phyloP scores from a whole-genome alignment of 37 sponge, comb jelly and placozoan genomes.

The Agelas oroides region DNA sequence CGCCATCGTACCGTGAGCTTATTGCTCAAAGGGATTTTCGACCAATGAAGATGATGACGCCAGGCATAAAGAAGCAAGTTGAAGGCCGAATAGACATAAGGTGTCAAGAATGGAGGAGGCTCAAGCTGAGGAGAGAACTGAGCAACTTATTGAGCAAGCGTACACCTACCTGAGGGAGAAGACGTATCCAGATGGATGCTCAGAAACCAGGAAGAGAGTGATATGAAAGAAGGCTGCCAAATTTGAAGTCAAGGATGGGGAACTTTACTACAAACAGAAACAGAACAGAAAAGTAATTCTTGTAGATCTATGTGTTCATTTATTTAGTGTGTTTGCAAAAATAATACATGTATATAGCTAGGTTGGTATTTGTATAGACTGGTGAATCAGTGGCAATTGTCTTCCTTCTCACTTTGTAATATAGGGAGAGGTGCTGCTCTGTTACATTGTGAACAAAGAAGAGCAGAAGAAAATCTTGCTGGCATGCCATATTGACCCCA shows the following conservation, averaged over 20 bases:
- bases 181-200: constrained; percentile 2
- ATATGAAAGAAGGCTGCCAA: not conserved
- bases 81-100: too few relatives aligned
- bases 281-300: not conserved
- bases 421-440: constrained; percentile 22
- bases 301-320: too few relatives aligned
- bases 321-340: too few relatives aligned
- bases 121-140: not conserved
- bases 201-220: not conserved
- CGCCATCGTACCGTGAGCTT: too few relatives aligned
- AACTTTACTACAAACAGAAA: not conserved
- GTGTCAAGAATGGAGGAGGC: too few relatives aligned
- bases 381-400: too few relatives aligned
- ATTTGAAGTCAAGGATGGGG: not conserved
- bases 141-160: not conserved
- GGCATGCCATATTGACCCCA: constrained; percentile 62
- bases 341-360: too few relatives aligned
- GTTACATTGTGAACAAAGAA: constrained; percentile 19
- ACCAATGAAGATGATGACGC: too few relatives aligned
- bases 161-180: not conserved
- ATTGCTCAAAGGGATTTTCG: too few relatives aligned
- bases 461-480: constrained; percentile 40
- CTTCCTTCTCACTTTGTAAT: too few relatives aligned
- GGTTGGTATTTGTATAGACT: too few relatives aligned
- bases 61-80: too few relatives aligned